Percentiles rank a stretch among this genome's conserved stretches.
phyloP scores from a whole-genome alignment of 2,797 vertebrate genomes.

The Sciurus carolinensis region DNA sequence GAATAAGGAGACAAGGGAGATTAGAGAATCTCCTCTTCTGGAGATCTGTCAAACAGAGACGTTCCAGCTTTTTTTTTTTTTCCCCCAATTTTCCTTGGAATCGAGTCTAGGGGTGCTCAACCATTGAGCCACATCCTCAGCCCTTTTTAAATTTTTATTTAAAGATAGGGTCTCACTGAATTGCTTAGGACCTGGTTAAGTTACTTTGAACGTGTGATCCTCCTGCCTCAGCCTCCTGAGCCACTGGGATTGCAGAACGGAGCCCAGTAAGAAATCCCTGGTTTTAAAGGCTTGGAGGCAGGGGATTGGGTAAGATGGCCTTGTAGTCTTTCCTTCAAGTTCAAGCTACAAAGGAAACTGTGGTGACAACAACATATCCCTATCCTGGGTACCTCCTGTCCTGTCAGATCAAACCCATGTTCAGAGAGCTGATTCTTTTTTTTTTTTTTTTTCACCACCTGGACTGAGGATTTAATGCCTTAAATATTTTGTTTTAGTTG shows the following conservation, averaged over 20 bases:
- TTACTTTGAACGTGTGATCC: too few species aligned
- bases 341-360: neutral
- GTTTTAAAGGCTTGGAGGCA: conserved; percentile 52
- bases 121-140: too few species aligned
- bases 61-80: neutral
- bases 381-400: neutral
- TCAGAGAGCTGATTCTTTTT: neutral
- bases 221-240: too few species aligned
- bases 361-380: neutral
- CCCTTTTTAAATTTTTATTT: too few species aligned
- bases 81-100: too few species aligned
- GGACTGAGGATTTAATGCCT: too few species aligned
- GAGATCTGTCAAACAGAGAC: conserved; percentile 21
- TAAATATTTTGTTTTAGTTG: too few species aligned
- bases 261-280: neutral
- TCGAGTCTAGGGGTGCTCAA: too few species aligned
- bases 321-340: conserved; percentile 18
- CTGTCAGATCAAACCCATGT: neutral
- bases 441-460: too few species aligned
- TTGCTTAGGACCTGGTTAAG: too few species aligned
- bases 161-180: too few species aligned
- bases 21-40: neutral
- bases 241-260: too few species aligned
- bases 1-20: neutral
- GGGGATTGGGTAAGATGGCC: neutral